phyloP scores from a whole-genome alignment of 1,140 invertebrate genomes.

The Scylla paramamosain region DNA sequence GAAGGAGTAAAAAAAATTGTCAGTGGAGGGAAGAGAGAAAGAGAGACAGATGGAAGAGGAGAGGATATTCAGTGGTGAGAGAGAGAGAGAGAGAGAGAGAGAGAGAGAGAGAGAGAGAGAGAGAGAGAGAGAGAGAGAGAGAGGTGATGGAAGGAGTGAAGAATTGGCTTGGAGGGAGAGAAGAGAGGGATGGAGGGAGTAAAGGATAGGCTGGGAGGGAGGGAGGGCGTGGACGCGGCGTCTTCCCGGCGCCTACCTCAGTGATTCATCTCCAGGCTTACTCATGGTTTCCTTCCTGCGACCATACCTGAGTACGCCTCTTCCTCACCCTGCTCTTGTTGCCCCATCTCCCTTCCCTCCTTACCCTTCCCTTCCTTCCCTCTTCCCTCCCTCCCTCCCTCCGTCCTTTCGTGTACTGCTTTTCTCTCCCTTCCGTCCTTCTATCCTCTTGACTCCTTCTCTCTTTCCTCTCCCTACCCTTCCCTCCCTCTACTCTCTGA shows the following conservation, averaged over 20 bases:
- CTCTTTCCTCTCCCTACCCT: not conserved
- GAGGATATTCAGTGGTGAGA: not conserved
- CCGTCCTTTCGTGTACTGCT: not conserved
- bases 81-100: not conserved
- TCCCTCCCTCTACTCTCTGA: not conserved
- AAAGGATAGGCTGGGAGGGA: not conserved
- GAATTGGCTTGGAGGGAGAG: not conserved
- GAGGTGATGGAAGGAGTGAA: not conserved
- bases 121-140: too few relatives aligned
- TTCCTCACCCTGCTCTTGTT: too few relatives aligned
- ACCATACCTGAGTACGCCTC: not conserved
- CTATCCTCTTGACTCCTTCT: not conserved
- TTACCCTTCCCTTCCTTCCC: not conserved
- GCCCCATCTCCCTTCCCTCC: too few relatives aligned
- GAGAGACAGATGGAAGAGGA: not conserved
- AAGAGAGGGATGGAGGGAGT: not conserved
- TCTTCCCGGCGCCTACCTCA: not conserved
- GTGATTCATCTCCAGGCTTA: not conserved
- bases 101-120: too few relatives aligned
- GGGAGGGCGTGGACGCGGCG: conserved; percentile 3
- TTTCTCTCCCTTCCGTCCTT: not conserved
- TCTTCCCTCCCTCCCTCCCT: too few relatives aligned
- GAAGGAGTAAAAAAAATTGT: not conserved
- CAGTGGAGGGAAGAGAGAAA: not conserved
- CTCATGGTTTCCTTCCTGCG: not conserved